A percentile compares a stretch with the other conserved stretches of the same genome.
These are phyloP conservation scores for Uromys caudimaculatus DNA, from an alignment of 2,797 vertebrate species.

Conservation along the genomic window DNA sequence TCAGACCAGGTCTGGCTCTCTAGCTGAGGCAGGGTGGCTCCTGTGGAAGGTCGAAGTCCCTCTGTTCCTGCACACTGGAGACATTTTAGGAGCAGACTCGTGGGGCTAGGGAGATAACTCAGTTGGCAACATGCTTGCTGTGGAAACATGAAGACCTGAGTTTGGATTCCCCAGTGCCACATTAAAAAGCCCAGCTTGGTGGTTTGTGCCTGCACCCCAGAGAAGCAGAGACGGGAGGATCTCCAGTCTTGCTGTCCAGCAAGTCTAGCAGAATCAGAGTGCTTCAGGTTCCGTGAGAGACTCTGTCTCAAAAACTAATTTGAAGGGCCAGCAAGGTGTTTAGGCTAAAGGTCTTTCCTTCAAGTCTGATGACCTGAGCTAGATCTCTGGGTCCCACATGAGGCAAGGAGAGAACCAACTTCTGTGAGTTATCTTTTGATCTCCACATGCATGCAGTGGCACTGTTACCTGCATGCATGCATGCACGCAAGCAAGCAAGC, in stretches of 20 bases:
- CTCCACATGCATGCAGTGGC: too few relatives aligned
- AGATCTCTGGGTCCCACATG: not conserved
- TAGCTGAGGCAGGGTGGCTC: not conserved
- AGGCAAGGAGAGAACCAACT: not conserved
- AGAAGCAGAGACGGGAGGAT: not conserved
- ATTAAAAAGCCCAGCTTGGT: not conserved
- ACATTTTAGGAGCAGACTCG: not conserved
- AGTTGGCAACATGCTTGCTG: not conserved
- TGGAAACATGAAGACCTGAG: not conserved
- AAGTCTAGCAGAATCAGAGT: not conserved
- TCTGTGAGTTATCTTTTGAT: not conserved
- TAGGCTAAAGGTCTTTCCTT: not conserved
- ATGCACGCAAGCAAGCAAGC: rapidly evolving
- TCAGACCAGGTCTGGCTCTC: not conserved
- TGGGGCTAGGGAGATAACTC: not conserved
- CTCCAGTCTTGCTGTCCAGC: not conserved
- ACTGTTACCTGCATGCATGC: not conserved
- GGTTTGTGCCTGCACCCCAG: not conserved
- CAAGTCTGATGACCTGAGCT: not conserved
- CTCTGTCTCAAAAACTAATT: not conserved
- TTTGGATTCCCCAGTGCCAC: not conserved
- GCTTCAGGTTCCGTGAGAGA: not conserved
- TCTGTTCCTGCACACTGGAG: not conserved
- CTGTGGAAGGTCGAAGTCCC: not conserved
- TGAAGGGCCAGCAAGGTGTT: not conserved